Conservation (phyloP, 2,113 vertebrate genomes). For the Hippocampus zosterae region DNA sequence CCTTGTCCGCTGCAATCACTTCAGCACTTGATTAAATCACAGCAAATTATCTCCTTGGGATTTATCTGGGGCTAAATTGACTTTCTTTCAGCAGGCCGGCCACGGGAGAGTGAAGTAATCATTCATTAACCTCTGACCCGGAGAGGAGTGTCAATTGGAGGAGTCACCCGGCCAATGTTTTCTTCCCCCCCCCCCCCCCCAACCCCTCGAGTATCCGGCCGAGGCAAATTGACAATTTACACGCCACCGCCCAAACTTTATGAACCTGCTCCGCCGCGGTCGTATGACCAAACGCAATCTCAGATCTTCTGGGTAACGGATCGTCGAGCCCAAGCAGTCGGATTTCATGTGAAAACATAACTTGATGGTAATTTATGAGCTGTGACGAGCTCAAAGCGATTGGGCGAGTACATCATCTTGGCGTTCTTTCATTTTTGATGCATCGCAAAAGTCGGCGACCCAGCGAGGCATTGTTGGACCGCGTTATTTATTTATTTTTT, state of each 20-base stretch:
- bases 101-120: conserved; percentile 72
- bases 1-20: conserved; percentile 60
- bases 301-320: conserved; percentile 6
- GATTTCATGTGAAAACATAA: conserved; percentile 33
- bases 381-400: conserved; percentile 45
- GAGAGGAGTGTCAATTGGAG: conserved; percentile 57
- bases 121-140: conserved; percentile 76
- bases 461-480: conserved; percentile 16
- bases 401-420: conserved; percentile 42
- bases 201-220: conserved; percentile 33
- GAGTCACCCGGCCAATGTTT: conserved; percentile 47
- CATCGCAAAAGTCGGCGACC: conserved; percentile 27
- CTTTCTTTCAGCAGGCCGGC: conserved; percentile 63
- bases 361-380: conserved; percentile 37
- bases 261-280: conserved; percentile 47
- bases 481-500: conserved; percentile 10
- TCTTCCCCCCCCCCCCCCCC: not conserved
- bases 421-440: conserved; percentile 33
- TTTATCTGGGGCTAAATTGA: conserved; percentile 63
- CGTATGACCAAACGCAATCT: conserved; percentile 22
- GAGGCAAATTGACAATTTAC: conserved; percentile 56
- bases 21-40: conserved; percentile 63
- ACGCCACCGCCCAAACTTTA: conserved; percentile 51
- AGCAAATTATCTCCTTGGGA: conserved; percentile 61
- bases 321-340: not conserved